Evolutionary conservation across 2,797 vertebrate species (phyloP).

Genomic region (Pogoniulus pusillus): DNA sequence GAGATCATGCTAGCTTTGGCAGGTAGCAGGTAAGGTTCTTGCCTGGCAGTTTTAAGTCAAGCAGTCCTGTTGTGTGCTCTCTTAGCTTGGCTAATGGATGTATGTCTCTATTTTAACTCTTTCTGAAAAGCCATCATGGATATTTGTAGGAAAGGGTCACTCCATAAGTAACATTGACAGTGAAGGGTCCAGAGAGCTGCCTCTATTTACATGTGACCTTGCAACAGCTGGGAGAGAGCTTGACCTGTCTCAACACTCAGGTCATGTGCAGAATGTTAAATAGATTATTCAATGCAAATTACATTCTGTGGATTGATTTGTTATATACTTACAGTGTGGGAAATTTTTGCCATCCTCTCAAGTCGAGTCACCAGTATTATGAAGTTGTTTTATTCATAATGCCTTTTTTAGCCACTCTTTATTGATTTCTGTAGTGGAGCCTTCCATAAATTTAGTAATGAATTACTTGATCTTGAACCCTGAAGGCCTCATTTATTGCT

Average conservation of each 20-base stretch:
- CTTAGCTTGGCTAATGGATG: background rate
- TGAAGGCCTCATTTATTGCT: background rate
- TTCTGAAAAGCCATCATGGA: background rate
- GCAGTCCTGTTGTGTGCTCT: background rate
- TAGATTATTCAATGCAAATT: background rate
- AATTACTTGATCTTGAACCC: conserved; percentile 15
- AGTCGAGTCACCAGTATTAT: background rate
- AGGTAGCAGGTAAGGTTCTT: background rate
- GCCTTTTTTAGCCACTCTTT: background rate
- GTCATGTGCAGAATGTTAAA: background rate
- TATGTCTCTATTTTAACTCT: background rate
- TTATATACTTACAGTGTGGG: background rate
- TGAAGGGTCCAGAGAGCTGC: background rate
- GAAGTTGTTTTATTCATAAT: conserved; percentile 9
- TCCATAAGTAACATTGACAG: background rate
- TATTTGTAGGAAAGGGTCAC: background rate
- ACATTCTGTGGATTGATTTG: background rate
- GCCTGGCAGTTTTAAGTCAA: background rate
- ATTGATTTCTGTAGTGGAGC: conserved; percentile 2
- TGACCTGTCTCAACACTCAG: background rate
- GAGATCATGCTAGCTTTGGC: background rate
- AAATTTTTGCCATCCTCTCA: background rate
- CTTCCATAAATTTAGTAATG: background rate
- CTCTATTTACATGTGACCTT: conserved; percentile 3
- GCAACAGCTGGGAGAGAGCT: background rate